These are phyloP conservation scores for Aldabrachelys gigantea DNA, from an alignment of 2,113 vertebrate species.

Conservation along the genomic window DNA sequence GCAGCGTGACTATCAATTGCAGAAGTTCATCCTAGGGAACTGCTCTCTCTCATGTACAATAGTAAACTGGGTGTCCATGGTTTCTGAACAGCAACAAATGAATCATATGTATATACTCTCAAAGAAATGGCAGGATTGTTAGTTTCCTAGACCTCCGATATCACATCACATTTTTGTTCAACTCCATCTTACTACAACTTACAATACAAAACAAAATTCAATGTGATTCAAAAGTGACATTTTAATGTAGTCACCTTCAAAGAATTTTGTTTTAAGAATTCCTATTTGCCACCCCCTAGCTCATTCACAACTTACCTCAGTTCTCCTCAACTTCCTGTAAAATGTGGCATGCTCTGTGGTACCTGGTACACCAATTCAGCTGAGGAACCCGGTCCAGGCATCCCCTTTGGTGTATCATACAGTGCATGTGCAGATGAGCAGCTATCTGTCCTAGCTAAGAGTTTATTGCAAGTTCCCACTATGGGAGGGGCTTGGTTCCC, in stretches of 20 bases:
- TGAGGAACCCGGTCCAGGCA: too few relatives aligned
- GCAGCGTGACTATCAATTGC: slow-evolving; percentile 55
- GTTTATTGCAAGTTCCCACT: too few relatives aligned
- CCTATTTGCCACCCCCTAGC: background rate
- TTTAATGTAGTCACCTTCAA: slow-evolving; percentile 56
- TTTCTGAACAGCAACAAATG: slow-evolving; percentile 62
- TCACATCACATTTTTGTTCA: too few relatives aligned
- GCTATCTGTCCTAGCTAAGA: too few relatives aligned
- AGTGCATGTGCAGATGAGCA: too few relatives aligned
- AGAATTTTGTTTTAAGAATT: slow-evolving; percentile 60
- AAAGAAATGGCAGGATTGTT: slow-evolving; percentile 65
- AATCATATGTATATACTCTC: slow-evolving; percentile 24
- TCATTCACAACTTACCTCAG: slow-evolving; percentile 27
- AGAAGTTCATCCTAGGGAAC: slow-evolving; percentile 62
- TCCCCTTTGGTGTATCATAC: too few relatives aligned
- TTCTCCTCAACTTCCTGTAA: slow-evolving; percentile 59
- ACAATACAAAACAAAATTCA: too few relatives aligned
- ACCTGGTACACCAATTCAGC: slow-evolving; percentile 91
- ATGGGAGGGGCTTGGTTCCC: too few relatives aligned
- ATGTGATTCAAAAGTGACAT: slow-evolving; percentile 52
- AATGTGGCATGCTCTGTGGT: slow-evolving; percentile 82
- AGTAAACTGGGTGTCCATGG: slow-evolving; percentile 58
- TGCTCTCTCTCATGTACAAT: slow-evolving; percentile 70
- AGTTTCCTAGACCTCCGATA: slow-evolving; percentile 55
- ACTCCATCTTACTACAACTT: too few relatives aligned